phyloP scores from a whole-genome alignment of 1,140 invertebrate genomes.

The Onthophagus taurus region DNA sequence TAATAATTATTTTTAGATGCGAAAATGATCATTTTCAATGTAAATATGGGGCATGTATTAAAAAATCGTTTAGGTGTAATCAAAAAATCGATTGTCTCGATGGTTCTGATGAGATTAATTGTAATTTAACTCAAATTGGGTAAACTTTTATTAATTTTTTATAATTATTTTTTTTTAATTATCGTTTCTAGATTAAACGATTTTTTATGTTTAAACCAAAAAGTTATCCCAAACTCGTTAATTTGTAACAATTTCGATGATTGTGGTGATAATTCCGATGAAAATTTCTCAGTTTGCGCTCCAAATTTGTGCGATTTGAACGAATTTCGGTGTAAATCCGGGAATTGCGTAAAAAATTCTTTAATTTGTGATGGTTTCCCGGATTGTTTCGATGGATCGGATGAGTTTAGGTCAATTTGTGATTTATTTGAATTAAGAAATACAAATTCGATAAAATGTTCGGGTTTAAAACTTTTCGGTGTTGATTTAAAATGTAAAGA shows the following conservation, averaged over 20 bases:
- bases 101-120: slow-evolving; percentile 5
- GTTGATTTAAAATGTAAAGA: no score
- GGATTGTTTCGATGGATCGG: slow-evolving; percentile 52
- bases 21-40: not conserved
- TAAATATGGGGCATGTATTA: slow-evolving; percentile 1
- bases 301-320: slow-evolving; percentile 32
- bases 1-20: not conserved
- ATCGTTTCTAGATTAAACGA: slow-evolving; percentile 27
- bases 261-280: slow-evolving; percentile 54
- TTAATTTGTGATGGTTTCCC: slow-evolving; percentile 40
- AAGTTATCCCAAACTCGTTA: slow-evolving; percentile 43
- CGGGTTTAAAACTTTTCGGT: no score
- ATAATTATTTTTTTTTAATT: not conserved
- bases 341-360: slow-evolving; percentile 41
- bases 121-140: not conserved
- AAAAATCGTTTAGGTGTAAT: slow-evolving; percentile 3
- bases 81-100: not conserved
- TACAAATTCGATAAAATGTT: no score
- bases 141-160: not conserved
- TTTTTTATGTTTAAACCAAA: slow-evolving; percentile 44
- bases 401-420: slow-evolving; percentile 40
- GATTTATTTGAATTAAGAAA: not conserved
- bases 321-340: slow-evolving; percentile 42
- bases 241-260: slow-evolving; percentile 51
- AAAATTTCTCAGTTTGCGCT: slow-evolving; percentile 38